Percentiles rank a stretch among this genome's conserved stretches.
Evolutionary conservation across 2,113 vertebrate species (phyloP).

Genomic region (Channa maculata): DNA sequence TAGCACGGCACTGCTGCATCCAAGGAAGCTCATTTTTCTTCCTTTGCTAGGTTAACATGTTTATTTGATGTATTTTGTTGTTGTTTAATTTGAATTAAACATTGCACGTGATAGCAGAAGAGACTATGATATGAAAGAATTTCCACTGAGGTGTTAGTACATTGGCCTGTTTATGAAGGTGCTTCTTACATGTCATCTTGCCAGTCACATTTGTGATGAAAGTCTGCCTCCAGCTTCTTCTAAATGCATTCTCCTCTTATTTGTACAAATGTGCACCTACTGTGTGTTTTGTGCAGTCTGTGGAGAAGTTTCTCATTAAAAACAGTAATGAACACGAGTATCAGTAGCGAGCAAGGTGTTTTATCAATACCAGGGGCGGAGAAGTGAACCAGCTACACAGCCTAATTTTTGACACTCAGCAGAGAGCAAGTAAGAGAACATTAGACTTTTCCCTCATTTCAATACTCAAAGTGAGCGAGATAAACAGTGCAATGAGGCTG

Average conservation of each 20-base stretch:
- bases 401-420: constrained; percentile 38
- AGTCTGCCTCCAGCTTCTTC: constrained; percentile 51
- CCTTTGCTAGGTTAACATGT: constrained; percentile 56
- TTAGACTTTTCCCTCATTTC: constrained; percentile 56
- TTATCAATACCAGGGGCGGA: constrained; percentile 61
- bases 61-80: constrained; percentile 54
- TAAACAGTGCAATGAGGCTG: constrained; percentile 62
- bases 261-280: constrained; percentile 41
- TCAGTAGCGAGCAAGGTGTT: constrained; percentile 61
- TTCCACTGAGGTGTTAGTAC: constrained; percentile 32
- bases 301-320: constrained; percentile 69
- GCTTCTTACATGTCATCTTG: constrained; percentile 30
- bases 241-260: constrained; percentile 53
- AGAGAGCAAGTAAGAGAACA: constrained; percentile 52
- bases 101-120: constrained; percentile 25
- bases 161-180: constrained; percentile 46
- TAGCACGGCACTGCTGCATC: constrained; percentile 20
- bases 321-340: constrained; percentile 69
- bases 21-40: constrained; percentile 53
- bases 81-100: constrained; percentile 62
- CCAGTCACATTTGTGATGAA: constrained; percentile 55
- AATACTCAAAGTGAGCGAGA: constrained; percentile 42
- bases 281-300: constrained; percentile 18
- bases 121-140: constrained; percentile 28
- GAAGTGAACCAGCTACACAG: constrained; percentile 46